A percentile compares a stretch with the other conserved stretches of the same genome.
phyloP scores from a whole-genome alignment of 1,140 invertebrate genomes.

The Propsilocerus akamusi region DNA sequence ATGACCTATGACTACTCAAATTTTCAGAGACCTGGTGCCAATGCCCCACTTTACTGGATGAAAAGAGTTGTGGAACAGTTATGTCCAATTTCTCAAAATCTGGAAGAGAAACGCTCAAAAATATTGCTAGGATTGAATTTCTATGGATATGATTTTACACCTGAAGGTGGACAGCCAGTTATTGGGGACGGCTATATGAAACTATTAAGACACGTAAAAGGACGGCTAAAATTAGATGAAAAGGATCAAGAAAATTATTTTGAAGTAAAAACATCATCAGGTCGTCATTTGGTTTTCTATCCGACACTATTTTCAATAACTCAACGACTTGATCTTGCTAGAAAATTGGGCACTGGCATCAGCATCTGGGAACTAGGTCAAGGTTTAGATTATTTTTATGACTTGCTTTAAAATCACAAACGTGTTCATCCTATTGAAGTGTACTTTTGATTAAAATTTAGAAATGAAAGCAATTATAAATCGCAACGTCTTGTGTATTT shows the following conservation, averaged over 20 bases:
- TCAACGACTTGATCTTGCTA: constrained; percentile 57
- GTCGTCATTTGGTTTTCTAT: constrained; percentile 64
- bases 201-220: constrained; percentile 44
- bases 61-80: constrained; percentile 55
- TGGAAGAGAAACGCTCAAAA: constrained; percentile 43
- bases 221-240: constrained; percentile 57
- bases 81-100: constrained; percentile 32
- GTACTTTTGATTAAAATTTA: too few relatives aligned
- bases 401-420: constrained; percentile 64
- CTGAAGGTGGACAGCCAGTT: constrained; percentile 56
- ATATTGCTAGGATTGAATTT: constrained; percentile 84
- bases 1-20: constrained; percentile 93
- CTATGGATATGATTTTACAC: constrained; percentile 77
- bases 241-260: constrained; percentile 68
- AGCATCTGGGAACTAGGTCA: constrained; percentile 93
- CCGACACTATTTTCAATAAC: constrained; percentile 75
- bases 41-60: constrained; percentile 74
- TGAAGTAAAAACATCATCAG: constrained; percentile 47
- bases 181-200: constrained; percentile 59
- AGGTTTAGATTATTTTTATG: constrained; percentile 88
- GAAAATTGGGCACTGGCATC: constrained; percentile 60
- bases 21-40: constrained; percentile 66
- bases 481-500: not conserved
- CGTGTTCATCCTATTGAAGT: too few relatives aligned
- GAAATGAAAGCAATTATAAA: too few relatives aligned